phyloP scores from a whole-genome alignment of 2,113 vertebrate genomes.

The Salvelinus namaycush region DNA sequence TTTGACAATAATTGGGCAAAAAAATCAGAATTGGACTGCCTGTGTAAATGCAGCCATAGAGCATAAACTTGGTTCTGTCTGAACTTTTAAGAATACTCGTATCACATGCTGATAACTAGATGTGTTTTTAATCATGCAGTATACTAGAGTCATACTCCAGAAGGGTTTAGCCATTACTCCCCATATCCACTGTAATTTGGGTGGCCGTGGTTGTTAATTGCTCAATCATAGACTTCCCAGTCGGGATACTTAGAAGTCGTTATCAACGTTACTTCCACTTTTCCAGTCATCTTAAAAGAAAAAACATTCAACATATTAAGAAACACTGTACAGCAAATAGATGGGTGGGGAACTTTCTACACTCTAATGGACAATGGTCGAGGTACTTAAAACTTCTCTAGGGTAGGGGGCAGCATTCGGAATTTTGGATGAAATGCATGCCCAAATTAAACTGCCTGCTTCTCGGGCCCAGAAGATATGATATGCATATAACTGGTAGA shows the following conservation, averaged over 20 bases:
- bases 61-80: no score
- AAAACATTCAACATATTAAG: neutral
- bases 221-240: neutral
- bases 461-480: no score
- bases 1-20: no score
- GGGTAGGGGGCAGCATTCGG: no score
- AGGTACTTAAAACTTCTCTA: neutral
- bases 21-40: no score
- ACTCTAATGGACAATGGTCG: neutral
- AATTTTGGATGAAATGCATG: no score
- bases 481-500: no score
- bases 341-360: neutral
- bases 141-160: neutral
- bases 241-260: neutral
- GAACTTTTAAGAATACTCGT: no score
- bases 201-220: neutral
- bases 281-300: no score
- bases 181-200: neutral
- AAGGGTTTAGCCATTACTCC: no score
- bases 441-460: no score
- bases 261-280: neutral
- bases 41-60: no score
- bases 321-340: neutral
- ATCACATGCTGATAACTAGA: neutral
- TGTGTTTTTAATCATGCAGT: neutral